These are phyloP conservation scores for Petrolisthes cinctipes DNA, from an alignment of 2,888 invertebrate species.

Conservation along the genomic window DNA sequence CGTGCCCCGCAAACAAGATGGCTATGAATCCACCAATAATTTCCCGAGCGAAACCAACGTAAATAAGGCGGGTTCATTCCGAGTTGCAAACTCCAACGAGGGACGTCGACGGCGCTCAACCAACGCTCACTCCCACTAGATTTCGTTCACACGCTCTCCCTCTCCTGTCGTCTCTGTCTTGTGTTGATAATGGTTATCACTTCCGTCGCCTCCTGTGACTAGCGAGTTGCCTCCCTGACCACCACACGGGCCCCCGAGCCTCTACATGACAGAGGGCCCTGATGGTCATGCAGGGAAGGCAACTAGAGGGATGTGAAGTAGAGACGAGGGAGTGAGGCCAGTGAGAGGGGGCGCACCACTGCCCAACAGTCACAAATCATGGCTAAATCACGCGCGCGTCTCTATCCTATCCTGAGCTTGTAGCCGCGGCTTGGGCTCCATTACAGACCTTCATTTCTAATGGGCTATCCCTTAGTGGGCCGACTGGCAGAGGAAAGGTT, in stretches of 20 bases:
- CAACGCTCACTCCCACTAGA: conserved; percentile 35
- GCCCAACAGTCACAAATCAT: conserved; percentile 65
- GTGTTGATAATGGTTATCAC: not conserved
- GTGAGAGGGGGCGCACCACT: conserved; percentile 55
- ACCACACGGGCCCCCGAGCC: not conserved
- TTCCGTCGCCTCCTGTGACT: not conserved
- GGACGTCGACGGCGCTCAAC: conserved; percentile 30
- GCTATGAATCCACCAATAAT: conserved; percentile 61
- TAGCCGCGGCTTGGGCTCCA: conserved; percentile 48
- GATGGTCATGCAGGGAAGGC: not conserved
- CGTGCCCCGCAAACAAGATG: conserved; percentile 61
- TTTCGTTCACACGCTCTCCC: conserved; percentile 48
- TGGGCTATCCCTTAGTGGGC: not conserved
- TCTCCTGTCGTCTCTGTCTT: not conserved
- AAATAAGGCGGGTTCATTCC: conserved; percentile 61
- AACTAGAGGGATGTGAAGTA: not conserved
- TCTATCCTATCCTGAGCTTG: conserved; percentile 43
- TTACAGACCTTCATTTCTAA: not conserved
- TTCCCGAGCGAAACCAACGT: conserved; percentile 63
- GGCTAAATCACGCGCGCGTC: conserved; percentile 64
- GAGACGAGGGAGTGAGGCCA: conserved; percentile 12
- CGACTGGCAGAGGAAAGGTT: not conserved
- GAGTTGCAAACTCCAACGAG: conserved; percentile 55
- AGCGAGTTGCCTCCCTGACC: not conserved
- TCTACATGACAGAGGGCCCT: not conserved